A percentile compares a stretch with the other conserved stretches of the same genome.
These are phyloP conservation scores for Varanus salvator DNA, from an alignment of 2,113 vertebrate species.

Conservation along the genomic window DNA sequence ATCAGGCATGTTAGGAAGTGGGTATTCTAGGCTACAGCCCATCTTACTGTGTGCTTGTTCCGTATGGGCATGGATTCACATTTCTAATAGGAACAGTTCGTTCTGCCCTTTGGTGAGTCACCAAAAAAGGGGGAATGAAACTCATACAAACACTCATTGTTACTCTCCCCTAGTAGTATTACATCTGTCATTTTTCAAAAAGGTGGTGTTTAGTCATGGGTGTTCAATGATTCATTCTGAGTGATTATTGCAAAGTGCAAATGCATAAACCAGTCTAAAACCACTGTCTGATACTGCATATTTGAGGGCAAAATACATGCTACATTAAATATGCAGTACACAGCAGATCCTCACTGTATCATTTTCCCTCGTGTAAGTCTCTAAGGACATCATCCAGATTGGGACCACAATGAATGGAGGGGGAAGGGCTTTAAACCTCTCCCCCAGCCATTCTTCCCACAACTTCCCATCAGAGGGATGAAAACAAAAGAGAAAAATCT, in stretches of 20 bases:
- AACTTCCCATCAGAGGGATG: no score
- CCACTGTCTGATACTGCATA: background rate
- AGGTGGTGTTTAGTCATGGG: background rate
- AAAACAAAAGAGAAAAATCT: no score
- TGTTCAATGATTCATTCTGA: slow-evolving; percentile 12
- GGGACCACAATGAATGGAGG: no score
- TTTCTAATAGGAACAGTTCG: background rate
- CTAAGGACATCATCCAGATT: no score
- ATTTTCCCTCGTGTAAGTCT: no score
- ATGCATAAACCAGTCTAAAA: background rate
- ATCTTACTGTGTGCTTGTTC: background rate
- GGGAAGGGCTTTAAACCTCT: no score
- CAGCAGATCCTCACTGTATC: no score
- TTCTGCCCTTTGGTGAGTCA: background rate
- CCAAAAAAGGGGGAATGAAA: background rate
- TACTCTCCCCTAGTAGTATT: background rate
- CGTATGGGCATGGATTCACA: background rate
- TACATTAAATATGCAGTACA: no score
- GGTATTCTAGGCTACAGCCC: background rate
- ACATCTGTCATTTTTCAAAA: background rate
- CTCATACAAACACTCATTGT: background rate
- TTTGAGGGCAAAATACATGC: background rate
- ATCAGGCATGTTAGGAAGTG: background rate
- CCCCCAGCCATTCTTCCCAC: no score
- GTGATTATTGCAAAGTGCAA: background rate